Conservation (phyloP, 2,888 invertebrate species). For the Netelia fuscicornis region DNA sequence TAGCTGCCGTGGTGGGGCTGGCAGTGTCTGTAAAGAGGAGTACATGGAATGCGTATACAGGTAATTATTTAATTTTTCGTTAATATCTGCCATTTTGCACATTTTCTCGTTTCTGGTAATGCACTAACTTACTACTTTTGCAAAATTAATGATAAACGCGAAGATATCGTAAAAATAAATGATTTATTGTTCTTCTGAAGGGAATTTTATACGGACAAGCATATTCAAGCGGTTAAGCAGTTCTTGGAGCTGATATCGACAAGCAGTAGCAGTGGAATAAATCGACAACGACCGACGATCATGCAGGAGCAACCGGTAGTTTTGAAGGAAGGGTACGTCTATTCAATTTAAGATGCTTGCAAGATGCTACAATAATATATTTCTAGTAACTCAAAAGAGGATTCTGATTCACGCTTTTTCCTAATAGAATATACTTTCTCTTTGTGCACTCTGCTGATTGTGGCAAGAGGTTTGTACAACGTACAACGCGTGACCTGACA, state of each 20-base stretch:
- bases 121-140: background rate
- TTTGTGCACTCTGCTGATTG: constrained; percentile 81
- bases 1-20: constrained; percentile 89
- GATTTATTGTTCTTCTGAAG: constrained; percentile 93
- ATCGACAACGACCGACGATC: constrained; percentile 77
- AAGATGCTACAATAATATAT: constrained; percentile 11
- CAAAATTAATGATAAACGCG: constrained; percentile 78
- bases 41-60: constrained; percentile 95
- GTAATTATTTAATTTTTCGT: constrained; percentile 65
- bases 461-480: constrained; percentile 82
- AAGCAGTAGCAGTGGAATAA: constrained; percentile 84
- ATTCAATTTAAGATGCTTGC: constrained; percentile 21
- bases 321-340: constrained; percentile 95
- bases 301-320: constrained; percentile 90
- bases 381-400: constrained; percentile 2
- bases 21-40: constrained; percentile 92
- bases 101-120: background rate
- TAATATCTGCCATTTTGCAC: background rate
- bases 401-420: constrained; percentile 70
- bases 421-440: constrained; percentile 82
- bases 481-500: constrained; percentile 5
- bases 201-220: constrained; percentile 92
- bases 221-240: constrained; percentile 92
- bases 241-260: constrained; percentile 96
- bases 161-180: constrained; percentile 86